Conservation (phyloP, 2,797 vertebrate genomes). For the Chiloscyllium punctatum region DNA sequence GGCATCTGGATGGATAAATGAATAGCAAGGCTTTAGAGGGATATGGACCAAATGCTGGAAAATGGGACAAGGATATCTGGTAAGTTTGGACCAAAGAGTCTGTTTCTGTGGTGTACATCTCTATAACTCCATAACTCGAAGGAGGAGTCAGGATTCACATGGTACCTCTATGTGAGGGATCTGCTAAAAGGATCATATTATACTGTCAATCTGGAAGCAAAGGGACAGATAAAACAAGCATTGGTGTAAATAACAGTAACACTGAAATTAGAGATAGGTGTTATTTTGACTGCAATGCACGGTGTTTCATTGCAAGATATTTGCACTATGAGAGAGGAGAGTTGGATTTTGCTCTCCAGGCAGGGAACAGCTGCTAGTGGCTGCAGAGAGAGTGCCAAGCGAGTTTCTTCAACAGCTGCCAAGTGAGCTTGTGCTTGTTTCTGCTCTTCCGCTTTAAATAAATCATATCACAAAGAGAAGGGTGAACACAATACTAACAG, state of each 20-base stretch:
- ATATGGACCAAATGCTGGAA: too few species aligned
- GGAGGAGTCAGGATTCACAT: background rate
- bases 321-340: background rate
- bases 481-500: background rate
- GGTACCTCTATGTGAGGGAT: background rate
- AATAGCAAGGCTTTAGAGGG: too few species aligned
- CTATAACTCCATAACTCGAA: too few species aligned
- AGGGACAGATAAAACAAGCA: background rate
- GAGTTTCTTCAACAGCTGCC: background rate
- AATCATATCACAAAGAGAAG: background rate
- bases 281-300: background rate
- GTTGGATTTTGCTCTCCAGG: background rate
- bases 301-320: background rate
- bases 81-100: too few species aligned
- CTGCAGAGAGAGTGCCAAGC: background rate
- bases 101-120: too few species aligned
- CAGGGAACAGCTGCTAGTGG: background rate
- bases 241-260: background rate
- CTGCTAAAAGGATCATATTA: background rate
- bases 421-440: background rate
- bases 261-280: background rate
- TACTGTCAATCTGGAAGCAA: background rate
- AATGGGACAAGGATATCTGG: too few species aligned
- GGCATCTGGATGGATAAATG: too few species aligned
- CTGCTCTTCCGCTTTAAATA: background rate